A percentile compares a stretch with the other conserved stretches of the same genome.
phyloP scores from a whole-genome alignment of 2,113 vertebrate species.

The Morone saxatilis region DNA sequence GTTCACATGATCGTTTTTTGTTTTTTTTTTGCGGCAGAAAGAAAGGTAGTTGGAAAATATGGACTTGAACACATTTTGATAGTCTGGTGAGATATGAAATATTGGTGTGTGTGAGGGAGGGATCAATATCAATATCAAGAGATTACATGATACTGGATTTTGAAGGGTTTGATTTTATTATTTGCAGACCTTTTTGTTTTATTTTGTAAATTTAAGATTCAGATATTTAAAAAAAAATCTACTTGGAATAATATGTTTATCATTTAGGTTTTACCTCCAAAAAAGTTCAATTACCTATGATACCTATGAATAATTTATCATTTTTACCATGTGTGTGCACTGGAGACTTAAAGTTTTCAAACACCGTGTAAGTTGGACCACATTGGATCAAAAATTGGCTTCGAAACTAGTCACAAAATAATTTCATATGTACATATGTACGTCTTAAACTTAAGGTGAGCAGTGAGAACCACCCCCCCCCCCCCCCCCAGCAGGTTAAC shows the following conservation, averaged over 20 bases:
- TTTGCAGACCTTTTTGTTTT: neutral
- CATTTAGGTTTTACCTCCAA: neutral
- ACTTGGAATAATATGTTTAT: neutral
- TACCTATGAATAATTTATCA: neutral
- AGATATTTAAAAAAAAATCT: neutral
- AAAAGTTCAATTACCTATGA: neutral
- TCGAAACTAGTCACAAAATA: neutral
- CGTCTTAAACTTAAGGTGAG: neutral
- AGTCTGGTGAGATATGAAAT: conserved; percentile 24
- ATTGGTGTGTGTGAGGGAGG: neutral
- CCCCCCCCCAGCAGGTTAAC: neutral
- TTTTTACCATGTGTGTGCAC: too few relatives aligned
- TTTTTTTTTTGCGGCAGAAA: conserved; percentile 9
- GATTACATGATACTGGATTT: neutral
- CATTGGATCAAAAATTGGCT: neutral
- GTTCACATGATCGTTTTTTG: conserved; percentile 39
- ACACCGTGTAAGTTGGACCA: neutral
- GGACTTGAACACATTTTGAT: conserved; percentile 31
- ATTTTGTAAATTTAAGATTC: neutral
- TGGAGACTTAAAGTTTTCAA: neutral
- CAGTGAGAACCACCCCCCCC: neutral
- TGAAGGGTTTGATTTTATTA: neutral
- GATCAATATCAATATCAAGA: neutral
- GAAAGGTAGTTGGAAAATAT: conserved; percentile 29
- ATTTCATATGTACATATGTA: too few relatives aligned